A percentile compares a stretch with the other conserved stretches of the same genome.
These are phyloP conservation scores for Chloropsis hardwickii DNA, from an alignment of 2,113 vertebrate species.

Conservation along the genomic window DNA sequence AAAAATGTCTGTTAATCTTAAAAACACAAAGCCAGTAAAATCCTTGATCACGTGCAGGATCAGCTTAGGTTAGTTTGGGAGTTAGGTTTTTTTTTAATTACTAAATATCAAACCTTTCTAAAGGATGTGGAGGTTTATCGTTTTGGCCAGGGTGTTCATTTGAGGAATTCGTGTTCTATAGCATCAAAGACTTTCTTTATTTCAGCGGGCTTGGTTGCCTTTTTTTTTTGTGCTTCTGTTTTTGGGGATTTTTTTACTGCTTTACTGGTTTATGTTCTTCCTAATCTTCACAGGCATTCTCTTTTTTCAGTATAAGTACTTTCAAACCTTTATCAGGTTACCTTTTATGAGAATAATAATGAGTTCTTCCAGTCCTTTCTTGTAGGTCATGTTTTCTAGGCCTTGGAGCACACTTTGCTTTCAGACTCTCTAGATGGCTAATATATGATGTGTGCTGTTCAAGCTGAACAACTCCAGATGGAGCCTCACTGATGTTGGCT, in stretches of 20 bases:
- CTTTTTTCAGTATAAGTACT: background rate
- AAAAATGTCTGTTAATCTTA: background rate
- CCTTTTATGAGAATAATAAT: background rate
- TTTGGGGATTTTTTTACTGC: background rate
- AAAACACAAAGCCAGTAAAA: fast-evolving
- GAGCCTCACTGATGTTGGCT: background rate
- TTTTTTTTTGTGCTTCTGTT: background rate
- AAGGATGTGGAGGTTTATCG: fast-evolving
- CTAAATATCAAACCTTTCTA: background rate
- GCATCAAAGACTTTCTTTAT: background rate
- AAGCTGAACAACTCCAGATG: background rate
- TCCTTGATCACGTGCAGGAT: background rate
- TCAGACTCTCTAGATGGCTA: background rate
- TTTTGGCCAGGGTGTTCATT: background rate
- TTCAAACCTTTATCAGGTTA: background rate
- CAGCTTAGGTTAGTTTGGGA: background rate
- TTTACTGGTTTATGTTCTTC: background rate
- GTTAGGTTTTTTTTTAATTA: background rate
- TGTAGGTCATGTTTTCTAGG: background rate
- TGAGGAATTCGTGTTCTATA: background rate
- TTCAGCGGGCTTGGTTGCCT: background rate
- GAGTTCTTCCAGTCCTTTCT: background rate
- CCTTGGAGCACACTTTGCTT: background rate
- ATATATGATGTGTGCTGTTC: background rate
- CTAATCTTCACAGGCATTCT: background rate